Evolutionary conservation across 2,113 vertebrate species (phyloP), one percentile per base, ranked within the genome.

Genomic region (Otis tarda): DNA sequence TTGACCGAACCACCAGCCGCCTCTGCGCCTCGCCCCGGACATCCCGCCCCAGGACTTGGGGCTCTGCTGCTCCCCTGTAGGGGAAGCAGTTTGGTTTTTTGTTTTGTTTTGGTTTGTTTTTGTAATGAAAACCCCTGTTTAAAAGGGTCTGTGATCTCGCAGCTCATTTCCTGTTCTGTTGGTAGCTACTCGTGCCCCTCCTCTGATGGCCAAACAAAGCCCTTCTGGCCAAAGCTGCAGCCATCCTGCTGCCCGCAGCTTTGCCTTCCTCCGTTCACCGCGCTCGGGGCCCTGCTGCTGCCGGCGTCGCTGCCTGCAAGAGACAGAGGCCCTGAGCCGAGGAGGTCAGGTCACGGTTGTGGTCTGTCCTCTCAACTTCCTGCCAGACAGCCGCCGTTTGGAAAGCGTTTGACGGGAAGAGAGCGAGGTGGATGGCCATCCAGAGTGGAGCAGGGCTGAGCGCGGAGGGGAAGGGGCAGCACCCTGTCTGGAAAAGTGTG

Each of bases 1-100:
- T 31, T 5, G 25, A 4, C 27, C 8, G 12, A 56, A 60, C 65
- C 75, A n/a, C 22, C 28, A 41, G 37, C 31, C 4, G 0, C 35
- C 24, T 56, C 47, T 5, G 0, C 41, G 3, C 49, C 27, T 61
- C 3, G 4, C 3, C 6, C 28, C 2, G 0, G 63, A 47, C 16
- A 3, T 35, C 45, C 14, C 1, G 0, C 65, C 45, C 20, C 0
- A 2, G 7, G 3, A 33, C 7, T 13, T 3, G 0, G 24, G 27
- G 27, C 14, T 67, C 55, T 83, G 43, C 71, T 37, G 28, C 67
- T 89, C 28, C 28, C n/a, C 73, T 20, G 31, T 0, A 0, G 43
- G 31, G 23, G 14, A 43, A 43, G 41, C 41, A 43, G 41, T 43
- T 43, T 43, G 41, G 41, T 43, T 43, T 43, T 43, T 43, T 43